Evolutionary conservation across 2,113 vertebrate genomes (phyloP), one percentile per base, ranked within the genome.

Genomic region (Eudorcas thomsonii): DNA sequence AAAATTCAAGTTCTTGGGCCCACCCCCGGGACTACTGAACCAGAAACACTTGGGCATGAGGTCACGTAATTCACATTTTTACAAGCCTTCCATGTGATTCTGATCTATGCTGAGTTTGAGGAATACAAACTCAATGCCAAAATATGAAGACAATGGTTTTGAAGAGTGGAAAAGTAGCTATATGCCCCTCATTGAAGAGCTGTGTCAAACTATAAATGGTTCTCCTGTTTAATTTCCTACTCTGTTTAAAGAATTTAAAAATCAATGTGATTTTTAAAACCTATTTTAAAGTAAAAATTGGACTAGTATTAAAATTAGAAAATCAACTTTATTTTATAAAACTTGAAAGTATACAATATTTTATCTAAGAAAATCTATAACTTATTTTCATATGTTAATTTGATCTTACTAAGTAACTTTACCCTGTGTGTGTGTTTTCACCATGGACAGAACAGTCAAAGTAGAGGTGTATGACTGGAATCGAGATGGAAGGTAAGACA

Each of bases 391-490:
- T 82, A 39, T 78, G 21, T 83, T 55, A 39, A 78, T 88, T 84
- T 80, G 8, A 30, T 88, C 50, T 60, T 94, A 77, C 39, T 94
- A 78, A 98, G 67, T 88, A 59, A 88, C 19, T 45, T 89, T 74
- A 52, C 50, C 71, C n/a, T 93, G 11, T 81, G 13, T 14, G 0
- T 92, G 43, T 86, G 45, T 19, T 26, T 93, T 93, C 59, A 80
- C 13, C 0, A 89, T 7, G 2, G 57, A 59, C 98, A 99, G 99
- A 98, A 99, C 99, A 0, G 99, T 99, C 98, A 99, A 99, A 98
- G 98, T 99, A 90, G 99, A 99, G 2, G 99, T 99, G 43, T 99
- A 99, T 5, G 99, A 99, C 98, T 99, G 99, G 99, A 99, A 99
- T 98, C 98, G 99, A 96, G 99, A 99, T n/a, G 99, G 99, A 97